Evolutionary conservation across 2,113 vertebrate species (phyloP), one percentile per base, ranked within the genome.

Genomic region (Chamaea fasciata): DNA sequence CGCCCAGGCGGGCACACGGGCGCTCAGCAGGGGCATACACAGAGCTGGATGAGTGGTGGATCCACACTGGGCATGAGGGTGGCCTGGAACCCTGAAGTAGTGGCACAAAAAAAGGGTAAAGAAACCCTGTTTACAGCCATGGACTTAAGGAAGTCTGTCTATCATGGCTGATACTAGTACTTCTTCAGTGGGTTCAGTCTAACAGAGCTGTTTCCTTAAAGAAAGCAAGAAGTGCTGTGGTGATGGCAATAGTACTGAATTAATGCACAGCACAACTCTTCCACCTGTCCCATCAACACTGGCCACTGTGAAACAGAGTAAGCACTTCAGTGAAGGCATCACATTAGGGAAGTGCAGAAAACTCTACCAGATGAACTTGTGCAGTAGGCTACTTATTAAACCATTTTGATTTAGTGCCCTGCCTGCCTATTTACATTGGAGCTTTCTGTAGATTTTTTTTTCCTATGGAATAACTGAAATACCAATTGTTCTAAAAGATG

Each of bases 1-100:
- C 1, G 1, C 33, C 30, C 10, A 12, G 11, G 3, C 3, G 12
- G 70, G 1, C 21, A 4, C 55, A 3, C 2, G 5, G 46, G 37
- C 8, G 0, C n/a, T 27, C 41, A 11, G 28, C 1, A 23, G 33
- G 33, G 24, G 14, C 4, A 0, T 4, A 4, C 3, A 0, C 22
- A 5, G 2, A 2, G 15, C 31, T 7, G 33, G 37, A 2, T 28
- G 22, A n/a, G 28, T 2, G 62, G 20, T 37, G 75, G 70, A 9
- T 9, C 5, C 31, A 2, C 26, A 1, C 22, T 2, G 39, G 20
- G 20, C 2, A 0, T 5, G 50, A 82, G 28, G 47, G 13, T 22
- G 47, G 19, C 20, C 67, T 14, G 13, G 37, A 67, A 35, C 44
- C 12, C 7, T 52, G 57, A 50, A 59, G 53, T 33, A 30, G 17